Evolutionary conservation across 2,797 vertebrate species (phyloP), one percentile per base, ranked within the genome.

Genomic region (Amphiprion clarkii): DNA sequence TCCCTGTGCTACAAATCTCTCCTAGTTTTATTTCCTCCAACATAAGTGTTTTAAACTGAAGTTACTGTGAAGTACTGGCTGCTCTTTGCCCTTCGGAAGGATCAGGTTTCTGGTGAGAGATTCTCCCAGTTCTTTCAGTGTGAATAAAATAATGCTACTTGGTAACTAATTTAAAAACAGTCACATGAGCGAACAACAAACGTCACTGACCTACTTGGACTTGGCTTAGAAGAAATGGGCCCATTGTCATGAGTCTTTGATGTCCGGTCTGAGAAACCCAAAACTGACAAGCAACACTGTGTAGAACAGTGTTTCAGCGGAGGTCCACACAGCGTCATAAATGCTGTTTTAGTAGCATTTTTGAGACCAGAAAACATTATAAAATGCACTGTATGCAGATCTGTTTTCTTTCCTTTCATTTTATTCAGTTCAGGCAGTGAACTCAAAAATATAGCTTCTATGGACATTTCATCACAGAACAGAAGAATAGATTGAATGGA

Each of bases 271-370:
- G 46, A 71, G 19, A 56, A 29, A 7, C 17, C 21, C 27, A 11
- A 66, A 61, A 53, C 57, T 70, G 40, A 72, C 13, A 58, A 67
- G 23, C 16, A 44, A 17, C 42, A 42, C 14, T 42, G 11, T 12
- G 13, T 42, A 16, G 5, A 9, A 14, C 16, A 44, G 5, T 62
- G 23, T 40, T 56, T 42, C 29, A 51, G 27, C 29, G 4, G 17
- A 58, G 10, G n/a, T n/a, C 44, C 46, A 42, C 10, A 29, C 5
- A 25, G 1, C 25, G 64, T 51, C 6, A 39, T 19, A 31, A 23
- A 53, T 46, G 63, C n/a, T 57, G 4, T 53, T 74, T 58, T 16
- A 19, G 49, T 55, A 3, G 29, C 12, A 23, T 8, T 42, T 46
- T 25, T 67, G 23, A 39, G 17, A 55, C 12, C 12, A 23, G 44